Evolutionary conservation across 1,140 invertebrate genomes (phyloP).

Genomic region (Mycetomoellerius zeteki): DNA sequence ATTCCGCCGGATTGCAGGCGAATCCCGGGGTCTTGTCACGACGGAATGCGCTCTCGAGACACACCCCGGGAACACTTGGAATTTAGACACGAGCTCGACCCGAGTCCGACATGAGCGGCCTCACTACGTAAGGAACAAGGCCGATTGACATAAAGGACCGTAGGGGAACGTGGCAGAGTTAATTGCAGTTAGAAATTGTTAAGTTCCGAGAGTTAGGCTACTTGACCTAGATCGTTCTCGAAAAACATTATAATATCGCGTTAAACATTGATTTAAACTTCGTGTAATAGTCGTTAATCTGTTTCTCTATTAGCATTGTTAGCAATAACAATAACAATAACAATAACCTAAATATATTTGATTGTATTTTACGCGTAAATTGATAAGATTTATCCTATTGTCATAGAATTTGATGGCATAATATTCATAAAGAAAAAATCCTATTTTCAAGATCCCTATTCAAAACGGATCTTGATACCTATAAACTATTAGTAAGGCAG

Average conservation of each 20-base stretch:
- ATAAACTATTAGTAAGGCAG: too few species aligned
- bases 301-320: background rate
- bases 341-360: too few species aligned
- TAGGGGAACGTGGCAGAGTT: background rate
- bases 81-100: slow-evolving; percentile 23
- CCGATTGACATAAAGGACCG: slow-evolving; percentile 31
- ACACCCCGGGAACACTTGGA: slow-evolving; percentile 25
- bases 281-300: background rate
- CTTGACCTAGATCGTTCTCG: background rate
- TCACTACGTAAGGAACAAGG: slow-evolving; percentile 23
- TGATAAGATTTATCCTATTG: too few species aligned
- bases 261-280: background rate
- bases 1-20: slow-evolving; percentile 37
- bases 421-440: too few species aligned
- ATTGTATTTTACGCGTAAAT: too few species aligned
- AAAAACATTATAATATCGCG: background rate
- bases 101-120: background rate
- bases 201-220: background rate
- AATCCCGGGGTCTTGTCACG: slow-evolving; percentile 46
- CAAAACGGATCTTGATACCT: too few species aligned
- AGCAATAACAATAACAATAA: too few species aligned
- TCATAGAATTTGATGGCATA: too few species aligned
- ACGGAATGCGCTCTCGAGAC: slow-evolving; percentile 57
- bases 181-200: slow-evolving; percentile 51
- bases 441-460: too few species aligned